Conservation (phyloP, 2,113 vertebrate genomes). For the Tachycineta bicolor region DNA sequence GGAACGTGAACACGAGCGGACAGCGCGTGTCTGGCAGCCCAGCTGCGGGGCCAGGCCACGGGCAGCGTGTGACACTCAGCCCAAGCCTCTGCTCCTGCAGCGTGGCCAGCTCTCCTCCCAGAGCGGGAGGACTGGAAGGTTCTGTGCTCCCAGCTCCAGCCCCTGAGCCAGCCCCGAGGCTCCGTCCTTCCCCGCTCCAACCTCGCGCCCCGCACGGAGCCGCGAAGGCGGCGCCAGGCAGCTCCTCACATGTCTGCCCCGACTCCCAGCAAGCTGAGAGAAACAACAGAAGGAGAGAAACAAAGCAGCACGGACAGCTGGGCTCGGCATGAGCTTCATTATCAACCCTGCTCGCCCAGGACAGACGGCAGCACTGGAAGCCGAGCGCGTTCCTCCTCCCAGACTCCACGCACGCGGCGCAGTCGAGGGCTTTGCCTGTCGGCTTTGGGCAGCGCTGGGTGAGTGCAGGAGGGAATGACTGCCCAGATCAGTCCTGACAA, state of each 20-base stretch:
- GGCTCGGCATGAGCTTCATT: neutral
- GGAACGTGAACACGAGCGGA: neutral
- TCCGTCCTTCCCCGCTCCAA: neutral
- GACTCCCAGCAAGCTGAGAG: neutral
- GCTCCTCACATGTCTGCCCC: neutral
- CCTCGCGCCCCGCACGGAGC: neutral
- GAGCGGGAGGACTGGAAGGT: fast-evolving
- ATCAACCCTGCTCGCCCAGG: neutral
- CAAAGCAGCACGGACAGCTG: conserved; percentile 46
- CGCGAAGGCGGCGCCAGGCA: neutral
- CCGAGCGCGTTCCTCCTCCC: neutral
- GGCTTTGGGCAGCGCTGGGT: neutral
- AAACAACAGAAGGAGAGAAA: conserved; percentile 31
- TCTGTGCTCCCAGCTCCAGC: neutral
- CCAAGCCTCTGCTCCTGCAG: neutral
- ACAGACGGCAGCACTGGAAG: neutral
- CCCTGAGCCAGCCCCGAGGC: neutral
- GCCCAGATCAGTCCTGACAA: neutral
- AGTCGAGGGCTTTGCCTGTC: neutral
- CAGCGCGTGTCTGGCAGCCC: neutral
- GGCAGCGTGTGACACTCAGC: neutral
- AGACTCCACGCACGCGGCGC: neutral
- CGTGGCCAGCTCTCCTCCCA: fast-evolving
- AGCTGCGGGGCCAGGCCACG: neutral
- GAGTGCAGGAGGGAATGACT: fast-evolving